phyloP scores from a whole-genome alignment of 2,113 vertebrate species.

The Ctenodactylus gundi region DNA sequence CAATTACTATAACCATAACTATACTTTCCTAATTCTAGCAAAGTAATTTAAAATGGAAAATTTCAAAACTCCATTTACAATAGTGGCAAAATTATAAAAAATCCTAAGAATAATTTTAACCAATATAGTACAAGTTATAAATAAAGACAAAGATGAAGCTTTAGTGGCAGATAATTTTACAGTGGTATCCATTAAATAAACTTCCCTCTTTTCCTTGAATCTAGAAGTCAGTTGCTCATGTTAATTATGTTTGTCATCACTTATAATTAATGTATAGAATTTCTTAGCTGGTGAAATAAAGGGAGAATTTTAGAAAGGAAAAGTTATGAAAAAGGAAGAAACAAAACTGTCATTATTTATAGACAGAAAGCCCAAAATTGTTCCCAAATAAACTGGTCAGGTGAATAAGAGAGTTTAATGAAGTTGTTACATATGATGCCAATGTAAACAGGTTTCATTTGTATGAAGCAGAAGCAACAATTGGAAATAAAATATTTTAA shows the following conservation, averaged over 20 bases:
- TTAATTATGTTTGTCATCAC: not conserved
- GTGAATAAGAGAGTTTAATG: not conserved
- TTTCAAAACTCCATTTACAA: not conserved
- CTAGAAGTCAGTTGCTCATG: not conserved
- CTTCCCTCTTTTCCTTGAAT: not conserved
- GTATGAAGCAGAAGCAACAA: not conserved
- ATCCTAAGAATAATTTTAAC: not conserved
- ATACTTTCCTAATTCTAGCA: not conserved
- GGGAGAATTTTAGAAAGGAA: not conserved
- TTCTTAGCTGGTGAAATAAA: constrained; percentile 16
- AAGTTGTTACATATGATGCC: not conserved
- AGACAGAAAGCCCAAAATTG: not conserved
- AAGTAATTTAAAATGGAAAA: not conserved
- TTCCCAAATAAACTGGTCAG: not conserved
- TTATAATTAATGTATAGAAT: not conserved
- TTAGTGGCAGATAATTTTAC: not conserved
- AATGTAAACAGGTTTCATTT: not conserved
- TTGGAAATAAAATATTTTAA: not conserved
- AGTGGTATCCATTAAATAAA: not conserved
- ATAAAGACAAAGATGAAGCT: not conserved
- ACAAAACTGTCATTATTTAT: constrained; percentile 15
- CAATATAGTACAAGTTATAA: not conserved
- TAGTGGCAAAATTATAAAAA: constrained; percentile 4
- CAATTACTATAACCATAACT: not conserved
- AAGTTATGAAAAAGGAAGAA: not conserved